phyloP scores from a whole-genome alignment of 2,797 vertebrate genomes.

The Tarsius wallacei region DNA sequence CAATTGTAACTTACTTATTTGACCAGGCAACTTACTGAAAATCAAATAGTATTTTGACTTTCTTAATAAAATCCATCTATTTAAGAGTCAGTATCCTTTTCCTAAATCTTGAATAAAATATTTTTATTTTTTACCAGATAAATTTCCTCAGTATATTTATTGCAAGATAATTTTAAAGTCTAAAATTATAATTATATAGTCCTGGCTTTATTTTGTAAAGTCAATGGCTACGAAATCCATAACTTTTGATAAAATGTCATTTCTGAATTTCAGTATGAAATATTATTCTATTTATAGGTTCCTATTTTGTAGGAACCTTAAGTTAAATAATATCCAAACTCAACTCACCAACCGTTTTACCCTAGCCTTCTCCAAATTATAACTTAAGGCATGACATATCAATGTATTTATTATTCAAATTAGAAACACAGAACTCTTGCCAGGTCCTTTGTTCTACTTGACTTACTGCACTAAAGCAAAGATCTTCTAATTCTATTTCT shows the following conservation, averaged over 20 bases:
- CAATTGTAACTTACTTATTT: not conserved
- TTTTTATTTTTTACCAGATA: not conserved
- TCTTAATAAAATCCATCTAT: not conserved
- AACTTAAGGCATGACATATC: not conserved
- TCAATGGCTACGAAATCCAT: not conserved
- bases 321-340: not conserved
- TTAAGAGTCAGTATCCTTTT: not conserved
- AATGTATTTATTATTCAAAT: not conserved
- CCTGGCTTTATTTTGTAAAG: not conserved
- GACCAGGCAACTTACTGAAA: not conserved
- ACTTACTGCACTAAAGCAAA: not conserved
- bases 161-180: not conserved
- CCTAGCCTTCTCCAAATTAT: not conserved
- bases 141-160: not conserved
- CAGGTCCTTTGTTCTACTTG: not conserved
- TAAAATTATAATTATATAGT: not conserved
- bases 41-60: not conserved
- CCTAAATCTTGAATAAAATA: not conserved
- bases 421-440: not conserved
- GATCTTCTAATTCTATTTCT: not conserved
- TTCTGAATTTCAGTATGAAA: not conserved
- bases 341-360: not conserved
- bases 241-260: not conserved
- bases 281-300: not conserved
- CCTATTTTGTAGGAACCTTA: not conserved